These are phyloP conservation scores for Aethina tumida DNA, from an alignment of 1,140 invertebrate genomes.

Conservation along the genomic window DNA sequence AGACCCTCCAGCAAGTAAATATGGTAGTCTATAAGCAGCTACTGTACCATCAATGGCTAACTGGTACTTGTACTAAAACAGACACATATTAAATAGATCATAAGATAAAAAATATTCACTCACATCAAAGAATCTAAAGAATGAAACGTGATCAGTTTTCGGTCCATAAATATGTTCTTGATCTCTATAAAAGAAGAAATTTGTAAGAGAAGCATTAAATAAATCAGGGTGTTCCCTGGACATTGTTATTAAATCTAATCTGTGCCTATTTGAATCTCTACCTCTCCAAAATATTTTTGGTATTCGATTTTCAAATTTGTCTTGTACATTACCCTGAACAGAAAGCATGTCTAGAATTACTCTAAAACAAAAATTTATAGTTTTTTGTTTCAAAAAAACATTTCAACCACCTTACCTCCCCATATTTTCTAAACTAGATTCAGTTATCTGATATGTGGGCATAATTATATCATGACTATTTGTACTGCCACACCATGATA, in stretches of 20 bases:
- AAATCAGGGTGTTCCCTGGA: constrained; percentile 66
- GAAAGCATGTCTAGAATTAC: constrained; percentile 83
- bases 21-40: constrained; percentile 89
- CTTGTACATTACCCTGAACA: constrained; percentile 68
- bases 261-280: constrained; percentile 73
- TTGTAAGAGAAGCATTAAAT: constrained; percentile 87
- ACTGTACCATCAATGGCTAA: constrained; percentile 93
- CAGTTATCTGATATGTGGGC: constrained; percentile 92
- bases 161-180: constrained; percentile 80
- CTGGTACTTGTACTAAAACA: constrained; percentile 88
- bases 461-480: constrained; percentile 81
- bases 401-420: constrained; percentile 50
- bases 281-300: constrained; percentile 84
- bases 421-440: constrained; percentile 86
- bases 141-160: constrained; percentile 71
- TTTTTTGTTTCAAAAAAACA: neutral
- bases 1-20: constrained; percentile 76
- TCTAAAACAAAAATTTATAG: constrained; percentile 41
- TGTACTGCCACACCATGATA: constrained; percentile 92
- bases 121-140: constrained; percentile 94
- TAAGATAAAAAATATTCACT: constrained; percentile 30
- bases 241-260: constrained; percentile 76
- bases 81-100: constrained; percentile 9
- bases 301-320: constrained; percentile 64
- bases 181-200: constrained; percentile 93